Evolutionary conservation across 2,113 vertebrate genomes (phyloP), one percentile per base, ranked within the genome.

Genomic region (Labeo rohita): DNA sequence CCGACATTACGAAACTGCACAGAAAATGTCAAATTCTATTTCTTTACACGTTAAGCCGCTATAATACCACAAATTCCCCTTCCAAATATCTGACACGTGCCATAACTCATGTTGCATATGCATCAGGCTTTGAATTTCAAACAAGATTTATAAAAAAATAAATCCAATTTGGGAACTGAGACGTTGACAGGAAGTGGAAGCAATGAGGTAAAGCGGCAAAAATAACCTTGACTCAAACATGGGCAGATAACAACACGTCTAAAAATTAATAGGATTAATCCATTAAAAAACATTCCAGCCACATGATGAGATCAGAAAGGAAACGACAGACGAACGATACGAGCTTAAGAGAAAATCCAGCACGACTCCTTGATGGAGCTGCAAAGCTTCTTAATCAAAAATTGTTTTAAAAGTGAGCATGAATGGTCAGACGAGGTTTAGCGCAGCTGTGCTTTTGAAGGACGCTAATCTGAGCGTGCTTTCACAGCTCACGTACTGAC

Each of bases 111-210:
- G 16, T 43, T 6, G 63, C 45, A 83, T 36, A 9, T 5, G 0
- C 6, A n/a, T 56, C 76, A 45, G 74, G 10, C 18, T 36, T 56
- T 84, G 6, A 43, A 79, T 52, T 76, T 75, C 2, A 36, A 36
- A 63, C 11, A 16, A 65, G 84, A 68, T 54, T 85, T 66, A 28
- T 5, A 6, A 39, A 13, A 28, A 52, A 76, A 7, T 7, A 52
- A 85, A 85, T 82, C 77, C 36, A 80, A 80, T 80, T 84, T 73
- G 34, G 54, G 28, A 59, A 50, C 16, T 86, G 36, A 88, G 82
- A 75, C n/a, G 45, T 39, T 47, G 8, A 65, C 11, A 43, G 28
- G 28, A 84, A 84, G 36, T 50, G n/a, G 9, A 36, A 52, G 61
- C n/a, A 63, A 65, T 52, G 18, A 79, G 10, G 52, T 54, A 36